These are phyloP conservation scores for Elephas maximus DNA, from an alignment of 2,113 vertebrate species.

Conservation along the genomic window DNA sequence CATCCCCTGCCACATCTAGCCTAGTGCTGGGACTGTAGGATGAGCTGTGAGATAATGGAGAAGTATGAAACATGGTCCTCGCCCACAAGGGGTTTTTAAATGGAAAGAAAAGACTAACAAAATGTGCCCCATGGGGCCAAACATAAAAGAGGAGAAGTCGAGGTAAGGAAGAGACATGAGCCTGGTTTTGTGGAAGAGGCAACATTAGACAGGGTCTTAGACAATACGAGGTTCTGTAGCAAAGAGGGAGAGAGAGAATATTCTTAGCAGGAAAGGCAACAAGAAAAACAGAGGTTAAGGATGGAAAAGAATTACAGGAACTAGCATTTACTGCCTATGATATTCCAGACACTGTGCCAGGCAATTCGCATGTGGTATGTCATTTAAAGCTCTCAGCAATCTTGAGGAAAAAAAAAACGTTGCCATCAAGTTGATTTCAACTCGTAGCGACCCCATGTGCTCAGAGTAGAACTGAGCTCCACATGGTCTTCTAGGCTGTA, in stretches of 20 bases:
- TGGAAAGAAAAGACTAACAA: neutral
- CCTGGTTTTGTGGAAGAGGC: neutral
- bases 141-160: neutral
- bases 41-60: neutral
- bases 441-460: neutral
- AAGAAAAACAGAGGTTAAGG: neutral
- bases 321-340: neutral
- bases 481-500: neutral
- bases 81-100: neutral
- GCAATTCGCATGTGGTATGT: rapidly evolving
- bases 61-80: neutral
- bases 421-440: neutral
- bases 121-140: neutral
- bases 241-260: too few species aligned
- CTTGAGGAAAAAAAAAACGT: neutral
- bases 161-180: neutral
- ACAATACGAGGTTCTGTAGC: neutral
- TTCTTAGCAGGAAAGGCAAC: neutral
- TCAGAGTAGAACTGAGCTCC: neutral
- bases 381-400: neutral
- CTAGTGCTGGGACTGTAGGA: neutral
- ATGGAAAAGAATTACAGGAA: neutral
- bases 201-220: neutral
- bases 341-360: neutral
- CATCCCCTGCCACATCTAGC: neutral